Evolutionary conservation across 2,888 invertebrate species (phyloP), one percentile per base, ranked within the genome.

Genomic region (Calameuta idolon): DNA sequence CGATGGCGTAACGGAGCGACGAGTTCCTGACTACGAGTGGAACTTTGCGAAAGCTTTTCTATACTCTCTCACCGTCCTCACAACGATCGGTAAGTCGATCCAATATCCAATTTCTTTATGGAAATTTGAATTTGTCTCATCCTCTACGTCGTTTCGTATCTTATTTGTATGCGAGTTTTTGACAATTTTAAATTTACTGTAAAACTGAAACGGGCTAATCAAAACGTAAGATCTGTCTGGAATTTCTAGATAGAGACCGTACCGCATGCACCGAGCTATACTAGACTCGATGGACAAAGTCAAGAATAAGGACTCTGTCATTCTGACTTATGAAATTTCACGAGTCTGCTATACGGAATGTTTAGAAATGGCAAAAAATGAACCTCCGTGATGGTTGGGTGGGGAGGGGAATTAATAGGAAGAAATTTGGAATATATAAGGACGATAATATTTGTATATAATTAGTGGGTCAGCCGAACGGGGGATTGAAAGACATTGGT

Each of bases 51-150:
- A 96, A 88, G 97, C 98, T 77, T 98, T 98, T 92, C 95, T 98
- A 87, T 98, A 98, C 92, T 98, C 98, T 34, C 94, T 98, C 85
- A 98, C 98, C 69, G 97, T 98, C 83, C 94, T 98, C 87, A 98
- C 98, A 75, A 98, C 97, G 81, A 96, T 97, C 90, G 97, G 97
- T 97, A 92, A 95, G 95, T 93, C 81, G 3, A 71, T 55, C 55
- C 55, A 55, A 55, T 55, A 55, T 55, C 55, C 55, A 55, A 55
- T 55, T 9, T 55, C 55, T 55, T 55, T 55, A 55, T 55, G 55
- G 55, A 23, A 55, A 55, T 55, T 55, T 23, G 2, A 55, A 55
- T 55, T 55, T 55, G 55, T 55, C 55, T 55, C 23, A 5, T 9
- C 9, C 55, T 55, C 55, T 9, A 0, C 2, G 23, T 55, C 55